These are phyloP conservation scores for Hesperia comma DNA, from an alignment of 2,888 invertebrate species.

Conservation along the genomic window DNA sequence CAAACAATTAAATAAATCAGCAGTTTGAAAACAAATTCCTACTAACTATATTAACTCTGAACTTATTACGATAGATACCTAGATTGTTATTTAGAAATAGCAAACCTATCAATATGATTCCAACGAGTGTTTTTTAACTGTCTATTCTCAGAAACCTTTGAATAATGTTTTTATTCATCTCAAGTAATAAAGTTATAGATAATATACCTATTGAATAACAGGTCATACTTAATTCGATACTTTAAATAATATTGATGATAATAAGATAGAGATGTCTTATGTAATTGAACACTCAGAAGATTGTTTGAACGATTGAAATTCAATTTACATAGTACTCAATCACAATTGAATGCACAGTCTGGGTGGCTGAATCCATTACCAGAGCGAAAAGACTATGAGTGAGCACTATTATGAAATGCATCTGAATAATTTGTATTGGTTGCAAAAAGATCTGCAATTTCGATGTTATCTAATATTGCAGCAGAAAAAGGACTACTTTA, in stretches of 20 bases:
- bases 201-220: background rate
- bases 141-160: too few species aligned
- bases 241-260: too few species aligned
- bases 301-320: slow-evolving; percentile 18
- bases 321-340: slow-evolving; percentile 52
- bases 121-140: too few species aligned
- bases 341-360: slow-evolving; percentile 62
- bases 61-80: too few species aligned
- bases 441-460: background rate
- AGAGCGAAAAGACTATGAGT: slow-evolving; percentile 46
- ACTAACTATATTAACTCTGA: background rate
- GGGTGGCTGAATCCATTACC: slow-evolving; percentile 60
- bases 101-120: too few species aligned
- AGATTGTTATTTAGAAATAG: too few species aligned
- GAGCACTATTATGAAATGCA: background rate
- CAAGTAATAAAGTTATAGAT: background rate
- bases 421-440: background rate
- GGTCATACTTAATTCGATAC: background rate
- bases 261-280: background rate
- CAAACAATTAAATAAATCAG: slow-evolving; percentile 46
- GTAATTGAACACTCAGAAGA: slow-evolving; percentile 9
- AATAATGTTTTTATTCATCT: too few species aligned
- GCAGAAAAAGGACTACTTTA: background rate
- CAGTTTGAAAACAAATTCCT: background rate
- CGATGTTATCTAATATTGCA: background rate